Evolutionary conservation across 2,888 invertebrate species (phyloP), one percentile per base, ranked within the genome.

Genomic region (Conops quadrifasciatus): DNA sequence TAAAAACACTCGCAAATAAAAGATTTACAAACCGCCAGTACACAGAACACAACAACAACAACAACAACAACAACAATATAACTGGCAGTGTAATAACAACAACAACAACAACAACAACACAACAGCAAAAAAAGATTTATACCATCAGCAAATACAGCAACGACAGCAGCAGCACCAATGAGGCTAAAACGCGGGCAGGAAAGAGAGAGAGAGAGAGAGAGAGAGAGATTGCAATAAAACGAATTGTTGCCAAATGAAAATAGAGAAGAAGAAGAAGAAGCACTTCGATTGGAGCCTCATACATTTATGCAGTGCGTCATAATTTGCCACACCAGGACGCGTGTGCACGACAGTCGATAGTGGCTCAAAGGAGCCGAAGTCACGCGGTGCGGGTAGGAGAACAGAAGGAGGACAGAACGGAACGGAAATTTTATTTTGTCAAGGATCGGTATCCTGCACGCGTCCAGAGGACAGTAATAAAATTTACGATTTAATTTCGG

Each of bases 271-370:
- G 4, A 36, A 36, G 36, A 36, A 36, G 43, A 45, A 45, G 36
- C 70, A 64, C 64, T 26, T 70, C 70, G 59, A 65, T 58, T 47
- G 58, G 64, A 63, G 47, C 70, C 65, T 70, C 64, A 70, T 70
- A 70, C 70, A 70, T 70, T 70, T 70, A 70, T 70, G 64, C 70
- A 70, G 70, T 70, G 70, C 58, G 65, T 59, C 58, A 70, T 70
- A 70, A 70, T 70, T 70, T 70, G 59, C 53, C 47, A 49, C 70
- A 56, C 63, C 59, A 43, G 13, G 16, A 43, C 30, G 28, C n/a
- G 60, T 19, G 62, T 36, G 36, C 43, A 7, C 56, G 56, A 56
- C 15, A 21, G 4, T 36, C 36, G 36, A 36, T 36, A 36, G 36
- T 36, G 4, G 36, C 4, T 36, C 36, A 36, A 36, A 36, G 36